Evolutionary conservation across 2,797 vertebrate species (phyloP), one percentile per base, ranked within the genome.

Genomic region (Trachops cirrhosus): DNA sequence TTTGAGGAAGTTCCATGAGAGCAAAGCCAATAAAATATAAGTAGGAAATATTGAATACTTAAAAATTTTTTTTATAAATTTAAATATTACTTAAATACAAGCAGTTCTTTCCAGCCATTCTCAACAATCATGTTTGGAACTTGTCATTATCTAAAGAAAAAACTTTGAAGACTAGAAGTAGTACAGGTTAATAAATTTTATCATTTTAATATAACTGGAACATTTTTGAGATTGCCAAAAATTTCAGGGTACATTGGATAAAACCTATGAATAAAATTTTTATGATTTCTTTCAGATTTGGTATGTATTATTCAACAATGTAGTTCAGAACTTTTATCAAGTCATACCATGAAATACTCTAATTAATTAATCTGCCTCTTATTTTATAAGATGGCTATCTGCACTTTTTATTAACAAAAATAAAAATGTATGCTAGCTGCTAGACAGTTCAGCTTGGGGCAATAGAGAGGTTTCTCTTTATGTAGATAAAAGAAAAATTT

Each of bases 301-400:
- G 10, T 62, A 59, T 91, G 37, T 10, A 96, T 96, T 94, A 93
- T 89, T 94, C 26, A 96, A 73, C 52, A 95, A 83, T n/a, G 44
- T 22, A 68, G 44, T 86, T 83, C 52, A 85, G 74, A 86, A 15
- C 22, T 78, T 93, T 85, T 86, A 78, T 86, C 34, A 89, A 96
- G 54, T 91, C 78, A 82, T 52, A 74, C 37, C n/a, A 79, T 86
- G 41, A 92, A 95, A 87, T 87, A 44, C 34, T 70, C 24, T 68
- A 95, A 92, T 79, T 83, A 94, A 21, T 48, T 93, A 90, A 74
- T 50, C 16, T 19, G 78, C 21, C n/a, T 48, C 34, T 92, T 64
- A 74, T 44, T 34, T 92, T 39, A 92, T 44, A 71, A 89, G 89
- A 52, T 89, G 21, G 52, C 34, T 71, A 71, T 75, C 59, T 95